A percentile compares a stretch with the other conserved stretches of the same genome.
phyloP scores from a whole-genome alignment of 2,797 vertebrate species.

The Ctenopoma multispine region DNA sequence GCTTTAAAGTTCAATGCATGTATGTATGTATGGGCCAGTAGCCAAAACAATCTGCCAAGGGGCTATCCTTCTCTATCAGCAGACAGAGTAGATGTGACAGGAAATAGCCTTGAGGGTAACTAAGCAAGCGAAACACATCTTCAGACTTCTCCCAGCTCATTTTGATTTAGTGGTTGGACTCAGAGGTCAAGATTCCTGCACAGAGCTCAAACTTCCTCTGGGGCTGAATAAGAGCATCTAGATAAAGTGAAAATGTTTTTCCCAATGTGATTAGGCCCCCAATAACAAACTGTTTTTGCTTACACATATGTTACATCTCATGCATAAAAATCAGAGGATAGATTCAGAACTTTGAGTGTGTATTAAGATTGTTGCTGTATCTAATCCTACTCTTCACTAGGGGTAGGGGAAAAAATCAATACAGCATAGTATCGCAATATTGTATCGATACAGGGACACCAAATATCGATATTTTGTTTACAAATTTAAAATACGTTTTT shows the following conservation, averaged over 20 bases:
- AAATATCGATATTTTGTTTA: too few relatives aligned
- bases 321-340: background rate
- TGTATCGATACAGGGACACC: too few relatives aligned
- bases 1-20: slow-evolving; percentile 60
- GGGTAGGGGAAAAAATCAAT: too few relatives aligned
- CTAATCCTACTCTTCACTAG: too few relatives aligned
- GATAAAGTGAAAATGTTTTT: slow-evolving; percentile 5
- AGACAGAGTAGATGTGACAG: slow-evolving; percentile 59
- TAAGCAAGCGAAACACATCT: slow-evolving; percentile 64
- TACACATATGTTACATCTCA: background rate
- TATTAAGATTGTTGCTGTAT: too few relatives aligned
- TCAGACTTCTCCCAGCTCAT: slow-evolving; percentile 52
- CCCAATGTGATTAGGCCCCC: background rate
- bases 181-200: slow-evolving; percentile 43
- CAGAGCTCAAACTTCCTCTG: slow-evolving; percentile 24
- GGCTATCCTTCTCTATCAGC: slow-evolving; percentile 65
- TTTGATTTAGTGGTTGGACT: slow-evolving; percentile 60
- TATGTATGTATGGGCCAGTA: slow-evolving; percentile 40
- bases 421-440: too few relatives aligned
- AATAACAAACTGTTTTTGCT: slow-evolving; percentile 7
- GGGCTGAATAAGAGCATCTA: slow-evolving; percentile 13
- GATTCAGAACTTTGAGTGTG: too few relatives aligned
- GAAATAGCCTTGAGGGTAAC: slow-evolving; percentile 62
- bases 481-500: too few relatives aligned
- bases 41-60: slow-evolving; percentile 66